These are phyloP conservation scores for Halcyon malimbica DNA, from an alignment of 2,113 vertebrate species.

Conservation along the genomic window DNA sequence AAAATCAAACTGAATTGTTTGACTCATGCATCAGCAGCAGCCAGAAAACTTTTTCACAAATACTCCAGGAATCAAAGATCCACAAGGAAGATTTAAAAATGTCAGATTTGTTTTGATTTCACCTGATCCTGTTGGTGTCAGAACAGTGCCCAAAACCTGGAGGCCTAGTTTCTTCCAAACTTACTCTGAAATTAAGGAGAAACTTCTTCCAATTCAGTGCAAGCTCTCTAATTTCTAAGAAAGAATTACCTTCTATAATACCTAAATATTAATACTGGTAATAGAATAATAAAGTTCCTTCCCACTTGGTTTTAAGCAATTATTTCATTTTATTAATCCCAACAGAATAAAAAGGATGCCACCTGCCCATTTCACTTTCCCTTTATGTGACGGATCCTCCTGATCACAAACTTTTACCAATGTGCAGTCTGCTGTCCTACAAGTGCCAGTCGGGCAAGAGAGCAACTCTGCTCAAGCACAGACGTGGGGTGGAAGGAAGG, in stretches of 20 bases:
- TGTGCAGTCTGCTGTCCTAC: not conserved
- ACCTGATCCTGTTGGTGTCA: not conserved
- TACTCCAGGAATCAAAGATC: not conserved
- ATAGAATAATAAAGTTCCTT: conserved; percentile 24
- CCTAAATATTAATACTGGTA: not conserved
- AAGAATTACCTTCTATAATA: not conserved
- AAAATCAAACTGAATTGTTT: not conserved
- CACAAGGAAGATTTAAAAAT: not conserved
- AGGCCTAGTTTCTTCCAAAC: not conserved
- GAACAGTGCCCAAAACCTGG: not conserved
- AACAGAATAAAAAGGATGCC: not conserved
- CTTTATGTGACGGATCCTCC: not conserved
- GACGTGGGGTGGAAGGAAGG: not conserved
- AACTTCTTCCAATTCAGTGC: not conserved
- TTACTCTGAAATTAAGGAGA: not conserved
- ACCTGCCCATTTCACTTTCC: not conserved
- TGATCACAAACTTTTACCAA: not conserved
- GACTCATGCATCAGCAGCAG: not conserved
- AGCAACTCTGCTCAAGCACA: not conserved
- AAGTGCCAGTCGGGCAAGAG: not conserved
- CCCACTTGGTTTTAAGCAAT: not conserved
- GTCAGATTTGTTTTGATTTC: not conserved
- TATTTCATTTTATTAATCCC: conserved; percentile 1
- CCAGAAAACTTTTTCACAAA: not conserved
- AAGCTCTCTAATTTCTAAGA: not conserved